Conservation (phyloP, 2,888 invertebrate genomes). For the Brachyptera risi region DNA sequence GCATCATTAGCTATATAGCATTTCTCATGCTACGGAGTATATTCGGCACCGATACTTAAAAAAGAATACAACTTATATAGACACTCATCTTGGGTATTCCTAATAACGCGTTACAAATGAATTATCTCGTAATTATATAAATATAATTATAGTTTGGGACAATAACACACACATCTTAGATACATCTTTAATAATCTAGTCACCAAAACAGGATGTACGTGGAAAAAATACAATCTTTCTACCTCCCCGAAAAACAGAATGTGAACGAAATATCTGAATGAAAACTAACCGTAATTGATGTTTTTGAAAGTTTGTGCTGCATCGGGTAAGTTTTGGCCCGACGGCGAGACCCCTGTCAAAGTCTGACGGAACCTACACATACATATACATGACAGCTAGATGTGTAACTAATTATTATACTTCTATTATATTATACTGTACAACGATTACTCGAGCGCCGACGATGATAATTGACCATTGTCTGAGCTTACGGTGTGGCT, state of each 20-base stretch:
- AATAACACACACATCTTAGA: too few relatives aligned
- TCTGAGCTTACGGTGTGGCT: neutral
- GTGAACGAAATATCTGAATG: constrained; percentile 1
- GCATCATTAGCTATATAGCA: too few relatives aligned
- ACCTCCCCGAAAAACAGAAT: neutral
- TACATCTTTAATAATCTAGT: too few relatives aligned
- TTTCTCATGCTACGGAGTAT: too few relatives aligned
- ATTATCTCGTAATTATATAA: too few relatives aligned
- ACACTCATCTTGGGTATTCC: too few relatives aligned
- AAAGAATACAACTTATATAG: too few relatives aligned
- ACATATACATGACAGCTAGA: constrained; percentile 30
- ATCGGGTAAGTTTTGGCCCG: constrained; percentile 23
- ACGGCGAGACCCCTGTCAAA: constrained; percentile 25
- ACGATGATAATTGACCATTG: constrained; percentile 18
- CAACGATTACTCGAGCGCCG: constrained; percentile 24
- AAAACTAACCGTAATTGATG: constrained; percentile 4
- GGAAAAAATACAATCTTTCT: neutral
- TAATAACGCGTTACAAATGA: too few relatives aligned
- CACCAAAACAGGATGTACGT: neutral
- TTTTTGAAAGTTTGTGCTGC: neutral
- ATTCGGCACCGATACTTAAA: too few relatives aligned
- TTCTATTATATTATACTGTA: constrained; percentile 26
- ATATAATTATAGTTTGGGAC: too few relatives aligned
- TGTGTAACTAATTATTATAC: too few relatives aligned
- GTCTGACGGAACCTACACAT: constrained; percentile 27